Evolutionary conservation across 2,888 invertebrate species (phyloP).

Genomic region (Drosophila prolongata): DNA sequence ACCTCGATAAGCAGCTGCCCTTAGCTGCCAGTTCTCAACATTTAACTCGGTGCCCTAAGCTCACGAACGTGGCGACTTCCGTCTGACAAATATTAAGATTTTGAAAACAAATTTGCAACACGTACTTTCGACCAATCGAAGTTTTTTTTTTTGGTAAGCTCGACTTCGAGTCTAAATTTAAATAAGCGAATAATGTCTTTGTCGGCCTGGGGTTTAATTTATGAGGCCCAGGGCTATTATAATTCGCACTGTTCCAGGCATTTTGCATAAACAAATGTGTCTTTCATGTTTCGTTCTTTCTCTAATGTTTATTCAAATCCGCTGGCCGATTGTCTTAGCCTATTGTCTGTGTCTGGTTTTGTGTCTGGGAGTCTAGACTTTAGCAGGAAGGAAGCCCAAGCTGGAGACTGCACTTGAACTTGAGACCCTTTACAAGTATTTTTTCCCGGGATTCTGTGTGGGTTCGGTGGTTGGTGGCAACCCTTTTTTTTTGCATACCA

Average conservation of each 20-base stretch:
- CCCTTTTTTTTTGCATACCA: conserved; percentile 28
- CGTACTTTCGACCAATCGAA: conserved; percentile 47
- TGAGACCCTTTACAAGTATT: conserved; percentile 50
- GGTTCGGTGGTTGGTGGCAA: conserved; percentile 38
- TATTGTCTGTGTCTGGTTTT: conserved; percentile 25
- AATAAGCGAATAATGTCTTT: conserved; percentile 63
- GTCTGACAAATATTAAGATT: conserved; percentile 56
- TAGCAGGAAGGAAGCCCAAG: conserved; percentile 47
- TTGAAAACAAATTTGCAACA: conserved; percentile 62
- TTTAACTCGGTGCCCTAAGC: conserved; percentile 17
- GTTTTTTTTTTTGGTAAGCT: not conserved
- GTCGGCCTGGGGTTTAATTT: conserved; percentile 48
- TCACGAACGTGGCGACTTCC: conserved; percentile 52
- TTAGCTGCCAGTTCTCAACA: conserved; percentile 10
- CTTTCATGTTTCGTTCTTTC: conserved; percentile 33
- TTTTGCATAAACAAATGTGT: conserved; percentile 27
- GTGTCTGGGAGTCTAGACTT: conserved; percentile 25
- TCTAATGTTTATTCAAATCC: conserved; percentile 69
- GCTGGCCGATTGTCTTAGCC: conserved; percentile 35
- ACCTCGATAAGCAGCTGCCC: conserved; percentile 37
- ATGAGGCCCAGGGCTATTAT: conserved; percentile 60
- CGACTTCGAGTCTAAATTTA: conserved; percentile 42
- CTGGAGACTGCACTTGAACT: conserved; percentile 72
- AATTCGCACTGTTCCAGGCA: conserved; percentile 59
- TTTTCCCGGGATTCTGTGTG: conserved; percentile 41